Evolutionary conservation across 2,888 invertebrate genomes (phyloP).

Genomic region (Tethea ocularis): DNA sequence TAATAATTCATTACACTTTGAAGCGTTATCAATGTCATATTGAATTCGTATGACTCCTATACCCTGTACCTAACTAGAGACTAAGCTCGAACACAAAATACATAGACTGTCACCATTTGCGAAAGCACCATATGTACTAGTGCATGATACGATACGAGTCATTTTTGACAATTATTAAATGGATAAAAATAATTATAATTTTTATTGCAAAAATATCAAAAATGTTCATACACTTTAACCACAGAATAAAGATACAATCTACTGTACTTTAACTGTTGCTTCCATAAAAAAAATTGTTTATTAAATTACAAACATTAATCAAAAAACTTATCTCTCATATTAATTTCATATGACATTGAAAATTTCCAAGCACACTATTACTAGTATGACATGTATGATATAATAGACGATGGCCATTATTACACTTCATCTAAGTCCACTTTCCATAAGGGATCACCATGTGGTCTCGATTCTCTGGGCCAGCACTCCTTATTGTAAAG

Average conservation of each 20-base stretch:
- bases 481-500: not conserved
- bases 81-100: too few relatives aligned
- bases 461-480: not conserved
- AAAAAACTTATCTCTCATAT: not conserved
- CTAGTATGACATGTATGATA: too few relatives aligned
- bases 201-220: too few relatives aligned
- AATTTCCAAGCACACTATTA: not conserved
- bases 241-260: too few relatives aligned
- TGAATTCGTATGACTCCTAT: too few relatives aligned
- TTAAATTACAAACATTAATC: too few relatives aligned
- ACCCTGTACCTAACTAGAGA: too few relatives aligned
- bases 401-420: too few relatives aligned
- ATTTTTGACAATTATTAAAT: not conserved
- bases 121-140: too few relatives aligned
- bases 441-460: not conserved
- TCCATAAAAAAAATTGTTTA: too few relatives aligned
- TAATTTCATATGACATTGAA: not conserved
- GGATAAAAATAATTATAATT: not conserved
- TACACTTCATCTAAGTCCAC: not conserved
- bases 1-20: not conserved
- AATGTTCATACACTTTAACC: not conserved
- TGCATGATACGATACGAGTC: not conserved
- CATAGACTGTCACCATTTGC: not conserved
- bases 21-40: conserved; percentile 7
- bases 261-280: too few relatives aligned